phyloP scores from a whole-genome alignment of 2,888 invertebrate genomes.

The Limnephilus rhombicus region DNA sequence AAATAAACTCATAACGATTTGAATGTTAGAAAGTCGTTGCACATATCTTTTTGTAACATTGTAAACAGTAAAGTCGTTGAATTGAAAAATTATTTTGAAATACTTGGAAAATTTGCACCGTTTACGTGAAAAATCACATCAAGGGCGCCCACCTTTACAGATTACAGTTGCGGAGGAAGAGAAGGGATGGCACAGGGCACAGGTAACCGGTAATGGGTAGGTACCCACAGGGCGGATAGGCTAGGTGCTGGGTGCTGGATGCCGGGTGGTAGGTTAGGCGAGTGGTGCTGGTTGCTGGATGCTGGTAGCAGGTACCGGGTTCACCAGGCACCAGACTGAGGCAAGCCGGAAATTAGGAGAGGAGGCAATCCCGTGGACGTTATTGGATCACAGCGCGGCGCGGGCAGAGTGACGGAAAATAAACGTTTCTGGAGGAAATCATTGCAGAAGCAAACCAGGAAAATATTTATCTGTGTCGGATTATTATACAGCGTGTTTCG shows the following conservation, averaged over 20 bases:
- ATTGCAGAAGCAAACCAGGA: not conserved
- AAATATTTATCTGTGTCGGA: not conserved
- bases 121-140: not conserved
- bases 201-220: not conserved
- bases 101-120: not conserved
- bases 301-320: not conserved
- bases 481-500: not conserved
- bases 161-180: not conserved
- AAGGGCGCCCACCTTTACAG: not conserved
- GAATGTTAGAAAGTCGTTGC: no score
- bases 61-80: not conserved
- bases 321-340: not conserved
- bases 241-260: not conserved
- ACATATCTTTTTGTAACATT: no score
- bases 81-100: not conserved
- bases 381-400: conserved; percentile 32
- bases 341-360: not conserved
- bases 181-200: no score
- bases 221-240: not conserved
- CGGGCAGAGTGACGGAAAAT: conserved; percentile 43
- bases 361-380: not conserved
- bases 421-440: conserved; percentile 27
- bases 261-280: not conserved
- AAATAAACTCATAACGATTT: no score
- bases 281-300: not conserved